Evolutionary conservation across 1,140 invertebrate species (phyloP), one percentile per base, ranked within the genome.

Genomic region (Drosophila prosaltans): DNA sequence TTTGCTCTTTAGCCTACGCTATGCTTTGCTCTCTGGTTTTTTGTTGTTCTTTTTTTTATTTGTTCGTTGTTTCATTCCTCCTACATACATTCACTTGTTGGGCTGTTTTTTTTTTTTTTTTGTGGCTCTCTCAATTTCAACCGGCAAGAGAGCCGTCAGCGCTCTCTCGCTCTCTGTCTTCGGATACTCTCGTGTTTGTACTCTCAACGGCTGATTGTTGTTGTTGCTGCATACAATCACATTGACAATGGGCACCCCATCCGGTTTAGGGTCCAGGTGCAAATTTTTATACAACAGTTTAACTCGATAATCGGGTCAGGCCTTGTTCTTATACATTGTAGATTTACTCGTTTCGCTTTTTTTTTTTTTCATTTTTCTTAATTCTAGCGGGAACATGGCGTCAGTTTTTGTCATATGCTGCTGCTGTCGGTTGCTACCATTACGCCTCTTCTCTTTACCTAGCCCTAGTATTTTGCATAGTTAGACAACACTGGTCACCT

Each of bases 281-380:
- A 89, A 88, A 88, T 83, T 88, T 60, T 88, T 89, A 89, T 88
- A 88, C 77, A 83, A 78, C 77, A 80, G 70, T 80, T 88, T 83
- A 88, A 80, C 83, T 89, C 84, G 80, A 88, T 88, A 88, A 88
- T 88, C 83, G 83, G 83, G 83, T 88, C 83, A 88, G 84, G 73
- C 81, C 78, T 89, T 71, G 80, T 69, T 65, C 71, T 62, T 76
- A 65, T 28, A 41, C 45, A 51, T 51, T 72, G 65, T 72, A 63
- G 71, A 66, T 72, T 67, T 71, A 77, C 69, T 66, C 69, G 51
- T 68, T 73, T 65, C 51, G 21, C 7, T 30, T 32, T 43, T 30
- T 28, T 45, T 61, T n/a, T 62, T 36, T 69, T 65, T 41, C 64
- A 71, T 66, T 78, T 84, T 84, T 55, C 62, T 43, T 64, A 71